These are phyloP conservation scores for Pentalonia nigronervosa DNA, from an alignment of 1,140 invertebrate species.

Conservation along the genomic window DNA sequence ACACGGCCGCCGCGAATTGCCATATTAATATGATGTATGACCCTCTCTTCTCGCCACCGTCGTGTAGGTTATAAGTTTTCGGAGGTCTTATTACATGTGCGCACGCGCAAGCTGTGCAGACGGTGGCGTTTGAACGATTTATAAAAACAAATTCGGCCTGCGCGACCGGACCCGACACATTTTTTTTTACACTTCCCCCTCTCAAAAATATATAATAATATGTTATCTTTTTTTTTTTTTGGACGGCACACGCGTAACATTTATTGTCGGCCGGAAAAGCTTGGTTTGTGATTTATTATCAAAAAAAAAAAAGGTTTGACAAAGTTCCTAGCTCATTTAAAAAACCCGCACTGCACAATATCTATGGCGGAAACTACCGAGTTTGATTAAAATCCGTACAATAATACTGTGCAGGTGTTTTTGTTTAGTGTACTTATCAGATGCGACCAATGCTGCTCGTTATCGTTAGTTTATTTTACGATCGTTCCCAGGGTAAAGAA, in stretches of 20 bases:
- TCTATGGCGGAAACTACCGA: not conserved
- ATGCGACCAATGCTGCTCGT: not conserved
- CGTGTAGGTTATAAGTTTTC: conserved; percentile 36
- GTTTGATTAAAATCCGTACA: not conserved
- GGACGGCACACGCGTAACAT: not conserved
- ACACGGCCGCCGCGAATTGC: not conserved
- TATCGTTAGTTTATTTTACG: not conserved
- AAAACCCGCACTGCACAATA: not conserved
- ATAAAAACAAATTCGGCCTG: not conserved
- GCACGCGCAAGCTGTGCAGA: not conserved
- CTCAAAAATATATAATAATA: not conserved
- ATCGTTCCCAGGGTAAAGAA: not conserved
- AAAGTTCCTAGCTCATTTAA: not conserved
- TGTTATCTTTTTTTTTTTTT: not conserved
- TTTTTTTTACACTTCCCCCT: not conserved
- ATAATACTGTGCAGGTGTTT: not conserved
- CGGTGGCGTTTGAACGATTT: not conserved
- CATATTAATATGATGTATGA: conserved; percentile 36
- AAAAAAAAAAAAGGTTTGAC: not conserved
- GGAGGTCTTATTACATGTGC: not conserved
- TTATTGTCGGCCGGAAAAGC: not conserved
- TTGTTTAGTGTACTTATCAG: not conserved
- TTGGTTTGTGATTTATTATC: not conserved
- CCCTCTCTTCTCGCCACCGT: not conserved
- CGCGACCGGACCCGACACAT: not conserved